Evolutionary conservation across 2,888 invertebrate species (phyloP).

Genomic region (Phania funesta): DNA sequence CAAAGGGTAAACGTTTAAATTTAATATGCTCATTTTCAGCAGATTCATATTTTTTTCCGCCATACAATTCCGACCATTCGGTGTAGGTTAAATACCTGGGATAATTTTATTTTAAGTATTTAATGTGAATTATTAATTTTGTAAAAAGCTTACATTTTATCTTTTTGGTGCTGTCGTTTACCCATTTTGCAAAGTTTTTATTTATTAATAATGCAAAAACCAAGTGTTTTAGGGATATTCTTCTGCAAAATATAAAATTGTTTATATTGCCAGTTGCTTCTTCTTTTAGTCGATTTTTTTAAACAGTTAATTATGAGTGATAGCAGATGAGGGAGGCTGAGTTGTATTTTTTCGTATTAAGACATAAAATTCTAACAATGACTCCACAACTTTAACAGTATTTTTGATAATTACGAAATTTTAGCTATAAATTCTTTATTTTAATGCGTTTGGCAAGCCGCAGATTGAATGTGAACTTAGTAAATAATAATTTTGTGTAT

Average conservation of each 20-base stretch:
- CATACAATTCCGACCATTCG: slow-evolving; percentile 89
- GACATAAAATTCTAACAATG: neutral
- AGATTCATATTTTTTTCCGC: slow-evolving; percentile 89
- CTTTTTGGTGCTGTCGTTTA: slow-evolving; percentile 95
- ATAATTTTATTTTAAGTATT: neutral
- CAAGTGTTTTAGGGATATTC: neutral
- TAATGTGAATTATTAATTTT: neutral
- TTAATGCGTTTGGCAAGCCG: too few relatives aligned
- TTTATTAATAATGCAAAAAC: neutral
- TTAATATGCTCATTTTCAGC: slow-evolving; percentile 87
- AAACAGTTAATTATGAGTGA: neutral
- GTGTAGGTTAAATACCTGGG: slow-evolving; percentile 79
- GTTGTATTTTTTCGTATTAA: neutral
- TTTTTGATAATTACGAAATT: too few relatives aligned
- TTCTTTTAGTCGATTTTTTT: slow-evolving; percentile 4
- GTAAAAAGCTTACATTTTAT: slow-evolving; percentile 88
- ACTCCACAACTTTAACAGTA: slow-evolving; percentile 7
- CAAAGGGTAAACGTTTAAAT: slow-evolving; percentile 95
- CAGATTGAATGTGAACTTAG: too few relatives aligned
- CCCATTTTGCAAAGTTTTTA: slow-evolving; percentile 85
- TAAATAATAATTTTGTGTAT: too few relatives aligned
- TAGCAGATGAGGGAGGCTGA: neutral
- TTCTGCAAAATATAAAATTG: slow-evolving; percentile 10
- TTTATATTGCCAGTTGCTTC: slow-evolving; percentile 49
- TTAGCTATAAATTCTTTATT: too few relatives aligned